phyloP scores from a whole-genome alignment of 2,888 invertebrate genomes.

The Cheilosia variabilis region DNA sequence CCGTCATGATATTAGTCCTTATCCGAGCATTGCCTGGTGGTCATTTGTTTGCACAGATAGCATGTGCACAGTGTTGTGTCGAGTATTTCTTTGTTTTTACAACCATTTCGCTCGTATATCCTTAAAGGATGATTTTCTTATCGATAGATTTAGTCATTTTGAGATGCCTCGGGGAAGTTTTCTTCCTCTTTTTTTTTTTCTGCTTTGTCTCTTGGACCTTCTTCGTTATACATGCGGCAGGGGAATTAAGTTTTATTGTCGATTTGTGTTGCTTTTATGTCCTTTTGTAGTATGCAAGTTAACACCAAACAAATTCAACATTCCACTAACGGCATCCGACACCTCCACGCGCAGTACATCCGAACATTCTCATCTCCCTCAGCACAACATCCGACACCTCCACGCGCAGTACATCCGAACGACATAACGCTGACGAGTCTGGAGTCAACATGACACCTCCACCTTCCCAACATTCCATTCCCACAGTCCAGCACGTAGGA shows the following conservation, averaged over 20 bases:
- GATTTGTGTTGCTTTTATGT: conserved; percentile 53
- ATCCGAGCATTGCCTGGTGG: conserved; percentile 68
- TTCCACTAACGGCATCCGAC: no score
- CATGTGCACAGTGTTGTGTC: conserved; percentile 25
- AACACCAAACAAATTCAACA: no score
- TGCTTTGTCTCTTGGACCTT: not conserved
- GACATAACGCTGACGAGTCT: no score
- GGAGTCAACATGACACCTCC: no score
- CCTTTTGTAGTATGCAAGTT: not conserved
- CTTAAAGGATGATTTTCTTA: conserved; percentile 69
- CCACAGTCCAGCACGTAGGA: no score
- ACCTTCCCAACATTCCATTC: no score
- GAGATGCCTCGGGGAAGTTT: conserved; percentile 47
- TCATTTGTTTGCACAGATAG: conserved; percentile 64
- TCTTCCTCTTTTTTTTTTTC: not conserved
- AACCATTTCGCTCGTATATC: conserved; percentile 33
- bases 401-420: no score
- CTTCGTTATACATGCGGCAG: conserved; percentile 6
- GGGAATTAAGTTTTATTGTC: conserved; percentile 68
- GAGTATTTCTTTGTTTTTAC: conserved; percentile 34
- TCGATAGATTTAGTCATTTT: conserved; percentile 64
- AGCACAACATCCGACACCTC: no score
- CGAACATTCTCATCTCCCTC: no score
- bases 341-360: no score
- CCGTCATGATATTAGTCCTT: conserved; percentile 67